Evolutionary conservation across 1,140 invertebrate genomes (phyloP), one percentile per base, ranked within the genome.

Genomic region (Agrypnia vestita): DNA sequence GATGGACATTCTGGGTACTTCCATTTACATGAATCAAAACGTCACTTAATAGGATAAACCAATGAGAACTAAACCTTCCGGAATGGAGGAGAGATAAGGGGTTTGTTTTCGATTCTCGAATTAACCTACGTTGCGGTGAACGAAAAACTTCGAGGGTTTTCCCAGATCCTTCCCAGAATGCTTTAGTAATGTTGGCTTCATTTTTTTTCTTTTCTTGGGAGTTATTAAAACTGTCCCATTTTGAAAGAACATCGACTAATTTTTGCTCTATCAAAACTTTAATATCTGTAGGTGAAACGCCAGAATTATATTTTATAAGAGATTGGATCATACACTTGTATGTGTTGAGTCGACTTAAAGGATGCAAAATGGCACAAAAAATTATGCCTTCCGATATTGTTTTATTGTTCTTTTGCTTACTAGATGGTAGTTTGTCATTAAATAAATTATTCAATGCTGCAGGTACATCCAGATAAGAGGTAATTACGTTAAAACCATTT

Each of bases 21-120:
- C 94, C 93, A 77, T 88, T 90, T 11, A 94, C 89, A 84, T 95
- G 94, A 75, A 95, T 91, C 79, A 96, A 93, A 72, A 94, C 88
- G 87, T 96, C 94, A 53, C 91, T 94, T 62, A 96, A 91, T 15
- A 96, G 87, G 83, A 95, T 91, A 84, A 97, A 96, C 90, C 92
- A 93, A 86, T 96, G 93, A 0, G 92, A 91, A 67, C 92, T 89
- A 88, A 93, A 95, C 83, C 90, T 91, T 84, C 91, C 92, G 78
- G 90, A 92, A 85, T 93, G 93, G 9, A 91, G 87, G 75, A 96
- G 86, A 80, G 91, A 91, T 11, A 97, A 86, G 4, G 93, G 93
- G 82, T 93, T 90, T 13, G 91, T 89, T 80, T 93, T 92, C 3
- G 95, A 96, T 84, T 97, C 96, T 76, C 94, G 89, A 47, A 97